Evolutionary conservation across 2,888 invertebrate genomes (phyloP).

Genomic region (Bombylius major): DNA sequence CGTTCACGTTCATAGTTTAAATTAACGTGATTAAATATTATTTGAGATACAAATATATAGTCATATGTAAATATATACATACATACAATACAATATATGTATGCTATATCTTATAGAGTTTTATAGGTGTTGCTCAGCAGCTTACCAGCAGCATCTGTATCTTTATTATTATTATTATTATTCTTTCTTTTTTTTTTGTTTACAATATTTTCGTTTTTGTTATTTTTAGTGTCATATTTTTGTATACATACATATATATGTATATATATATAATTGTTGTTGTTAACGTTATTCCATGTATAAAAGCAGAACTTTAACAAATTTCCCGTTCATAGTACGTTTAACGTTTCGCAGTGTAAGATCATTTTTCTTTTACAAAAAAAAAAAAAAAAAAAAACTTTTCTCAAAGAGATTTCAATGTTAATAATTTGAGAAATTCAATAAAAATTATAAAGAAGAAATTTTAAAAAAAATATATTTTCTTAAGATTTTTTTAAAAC

Average conservation of each 20-base stretch:
- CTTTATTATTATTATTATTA: too few relatives aligned
- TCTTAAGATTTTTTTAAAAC: too few relatives aligned
- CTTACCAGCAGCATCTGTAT: too few relatives aligned
- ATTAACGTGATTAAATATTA: too few relatives aligned
- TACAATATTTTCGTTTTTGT: not conserved
- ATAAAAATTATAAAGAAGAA: too few relatives aligned
- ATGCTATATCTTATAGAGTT: not conserved
- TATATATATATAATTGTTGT: not conserved
- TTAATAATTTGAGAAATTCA: too few relatives aligned
- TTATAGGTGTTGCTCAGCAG: too few relatives aligned
- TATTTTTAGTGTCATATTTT: not conserved
- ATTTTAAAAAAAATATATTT: too few relatives aligned
- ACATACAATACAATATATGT: not conserved
- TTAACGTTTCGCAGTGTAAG: constrained; percentile 13
- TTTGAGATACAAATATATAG: not conserved
- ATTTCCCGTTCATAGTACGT: constrained; percentile 13
- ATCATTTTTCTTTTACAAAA: constrained; percentile 3
- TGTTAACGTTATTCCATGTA: constrained; percentile 5
- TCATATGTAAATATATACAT: not conserved
- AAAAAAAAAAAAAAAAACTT: too few relatives aligned
- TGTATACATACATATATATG: too few relatives aligned
- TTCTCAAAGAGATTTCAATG: too few relatives aligned
- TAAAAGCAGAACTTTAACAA: constrained; percentile 14
- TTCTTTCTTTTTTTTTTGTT: not conserved
- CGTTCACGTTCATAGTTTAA: too few relatives aligned